These are phyloP conservation scores for Tetragonula clypearis DNA, from an alignment of 1,140 invertebrate genomes.

Conservation along the genomic window DNA sequence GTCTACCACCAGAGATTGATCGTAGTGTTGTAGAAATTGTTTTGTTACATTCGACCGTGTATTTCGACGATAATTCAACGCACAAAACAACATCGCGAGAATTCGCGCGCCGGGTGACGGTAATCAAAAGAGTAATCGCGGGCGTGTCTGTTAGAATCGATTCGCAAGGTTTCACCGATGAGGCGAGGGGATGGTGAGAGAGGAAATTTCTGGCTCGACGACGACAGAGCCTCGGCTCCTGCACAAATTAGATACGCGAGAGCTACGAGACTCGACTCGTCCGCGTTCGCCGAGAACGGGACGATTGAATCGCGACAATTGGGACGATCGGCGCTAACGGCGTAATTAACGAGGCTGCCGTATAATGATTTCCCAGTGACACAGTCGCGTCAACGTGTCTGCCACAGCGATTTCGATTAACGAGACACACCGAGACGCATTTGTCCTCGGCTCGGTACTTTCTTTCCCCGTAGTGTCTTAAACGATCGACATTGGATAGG, in stretches of 20 bases:
- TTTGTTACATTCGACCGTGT: not conserved
- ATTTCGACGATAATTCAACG: conserved; percentile 5
- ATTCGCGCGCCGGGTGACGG: no score
- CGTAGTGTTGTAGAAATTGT: not conserved
- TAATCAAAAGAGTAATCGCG: not conserved
- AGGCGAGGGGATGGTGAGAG: not conserved
- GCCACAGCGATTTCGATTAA: conserved; percentile 39
- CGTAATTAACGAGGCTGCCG: conserved; percentile 56
- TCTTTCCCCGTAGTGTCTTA: not conserved
- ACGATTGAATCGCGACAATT: conserved; percentile 54
- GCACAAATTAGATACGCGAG: conserved; percentile 9
- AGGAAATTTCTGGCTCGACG: conserved; percentile 4
- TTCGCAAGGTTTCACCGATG: not conserved
- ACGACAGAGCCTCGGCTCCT: conserved; percentile 16
- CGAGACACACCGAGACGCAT: not conserved
- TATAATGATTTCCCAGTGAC: conserved; percentile 53
- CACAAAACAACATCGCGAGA: conserved; percentile 3
- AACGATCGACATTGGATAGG: not conserved
- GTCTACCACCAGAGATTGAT: no score
- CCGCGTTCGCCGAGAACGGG: conserved; percentile 11
- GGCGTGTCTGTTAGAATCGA: not conserved
- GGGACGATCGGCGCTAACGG: conserved; percentile 52
- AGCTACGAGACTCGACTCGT: conserved; percentile 33
- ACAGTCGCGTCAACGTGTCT: conserved; percentile 55
- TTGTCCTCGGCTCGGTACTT: not conserved